Base-by-base conservation (phyloP, 2,113 vertebrate genomes). In the Indicator maculatus region DNA sequence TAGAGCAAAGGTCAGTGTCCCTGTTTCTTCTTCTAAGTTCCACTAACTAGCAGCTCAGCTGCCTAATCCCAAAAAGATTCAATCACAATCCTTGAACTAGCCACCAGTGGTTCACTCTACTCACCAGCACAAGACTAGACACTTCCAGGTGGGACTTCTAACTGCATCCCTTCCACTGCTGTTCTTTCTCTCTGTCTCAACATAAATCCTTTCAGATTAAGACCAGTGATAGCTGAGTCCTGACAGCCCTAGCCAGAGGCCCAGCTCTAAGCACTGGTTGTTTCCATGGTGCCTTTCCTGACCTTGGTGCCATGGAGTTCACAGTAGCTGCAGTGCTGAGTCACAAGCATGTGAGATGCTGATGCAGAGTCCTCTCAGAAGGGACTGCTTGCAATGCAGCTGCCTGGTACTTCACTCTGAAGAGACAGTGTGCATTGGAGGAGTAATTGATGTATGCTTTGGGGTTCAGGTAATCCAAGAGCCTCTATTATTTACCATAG, bases 91-190 rank as follows among this genome's bases (percentile, higher is more conserved):
- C 74, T 73, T 75, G 58, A 84, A 75, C 3, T 20, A 82, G 24
- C 14, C n/a, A 59, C 26, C 2, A 2, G 56, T 7, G 10, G 24
- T 13, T 75, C 58, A 23, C 20, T 67, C 23, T 82, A 27, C 58
- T 79, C 1, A 1, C 5, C 0, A 0, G 33, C 12, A 86, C 53
- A 70, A 67, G 8, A 7, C 17, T 8, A 30, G 20, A 78, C 52
- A 56, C 33, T 50, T 87, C 69, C 27, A 64, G 24, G 33, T 15
- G 7, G 24, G 11, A 58, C 16, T 77, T 95, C 20, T 26, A 84
- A 79, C 26, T 84, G 44, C 63, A 82, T 55, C 17, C 8, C 23
- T 88, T 88, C 58, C 56, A 69, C 18, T 69, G 9, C 14, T 2
- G 11, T 45, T 66, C 65, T 56, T 90, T 67, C 50, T 75, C 38